These are phyloP conservation scores for Noctilio leporinus DNA, from an alignment of 2,113 vertebrate species.

Conservation along the genomic window DNA sequence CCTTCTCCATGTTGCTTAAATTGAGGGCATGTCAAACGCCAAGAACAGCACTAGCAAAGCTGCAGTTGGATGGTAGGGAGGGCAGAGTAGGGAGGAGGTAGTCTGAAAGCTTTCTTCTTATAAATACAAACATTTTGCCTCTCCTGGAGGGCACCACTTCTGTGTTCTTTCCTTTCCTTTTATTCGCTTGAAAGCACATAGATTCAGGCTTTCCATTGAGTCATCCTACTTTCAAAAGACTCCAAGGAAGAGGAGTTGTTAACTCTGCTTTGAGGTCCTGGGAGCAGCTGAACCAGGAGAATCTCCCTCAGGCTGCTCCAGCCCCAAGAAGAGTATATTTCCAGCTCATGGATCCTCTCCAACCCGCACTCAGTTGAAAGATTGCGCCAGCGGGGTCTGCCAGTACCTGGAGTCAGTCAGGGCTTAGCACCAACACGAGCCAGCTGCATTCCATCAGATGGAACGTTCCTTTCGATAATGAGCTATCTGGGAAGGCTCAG, in stretches of 20 bases:
- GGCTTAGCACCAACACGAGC: neutral
- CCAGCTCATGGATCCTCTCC: neutral
- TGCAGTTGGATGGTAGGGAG: neutral
- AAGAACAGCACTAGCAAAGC: neutral
- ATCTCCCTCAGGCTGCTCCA: neutral
- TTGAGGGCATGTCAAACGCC: fast-evolving
- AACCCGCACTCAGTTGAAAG: neutral
- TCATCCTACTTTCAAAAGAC: neutral
- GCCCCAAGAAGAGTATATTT: neutral
- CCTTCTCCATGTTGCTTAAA: neutral
- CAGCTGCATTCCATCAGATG: neutral
- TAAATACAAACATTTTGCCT: neutral
- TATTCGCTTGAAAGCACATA: neutral
- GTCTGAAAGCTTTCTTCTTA: neutral
- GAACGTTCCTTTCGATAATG: neutral
- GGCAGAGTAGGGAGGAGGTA: neutral
- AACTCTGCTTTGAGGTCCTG: neutral
- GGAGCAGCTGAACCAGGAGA: neutral
- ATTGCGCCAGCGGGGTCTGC: neutral
- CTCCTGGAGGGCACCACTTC: neutral
- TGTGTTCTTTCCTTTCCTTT: conserved; percentile 25
- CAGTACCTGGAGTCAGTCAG: neutral
- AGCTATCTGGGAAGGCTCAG: neutral
- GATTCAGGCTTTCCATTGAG: neutral
- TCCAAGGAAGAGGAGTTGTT: neutral